phyloP scores from a whole-genome alignment of 1,140 invertebrate species.

The Drosophila arawakana region DNA sequence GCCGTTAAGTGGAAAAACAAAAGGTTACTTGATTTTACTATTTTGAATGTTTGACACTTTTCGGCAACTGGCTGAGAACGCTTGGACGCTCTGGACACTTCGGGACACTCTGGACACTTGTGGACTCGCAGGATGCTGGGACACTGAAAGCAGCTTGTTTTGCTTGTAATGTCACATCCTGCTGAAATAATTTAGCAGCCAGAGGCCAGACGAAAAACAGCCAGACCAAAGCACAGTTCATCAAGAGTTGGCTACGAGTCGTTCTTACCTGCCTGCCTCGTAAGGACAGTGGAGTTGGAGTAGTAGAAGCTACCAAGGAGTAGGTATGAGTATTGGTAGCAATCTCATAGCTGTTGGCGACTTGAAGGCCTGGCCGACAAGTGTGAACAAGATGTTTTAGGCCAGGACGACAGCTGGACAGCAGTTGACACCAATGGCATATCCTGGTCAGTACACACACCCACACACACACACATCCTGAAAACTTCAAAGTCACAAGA shows the following conservation, averaged over 20 bases:
- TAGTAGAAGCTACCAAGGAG: background rate
- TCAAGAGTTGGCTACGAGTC: constrained; percentile 15
- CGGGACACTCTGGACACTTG: constrained; percentile 12
- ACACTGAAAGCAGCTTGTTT: constrained; percentile 70
- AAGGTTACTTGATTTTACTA: constrained; percentile 84
- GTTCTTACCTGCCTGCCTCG: constrained; percentile 10
- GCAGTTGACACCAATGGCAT: constrained; percentile 74
- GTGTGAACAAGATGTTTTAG: constrained; percentile 83
- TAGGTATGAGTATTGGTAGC: background rate
- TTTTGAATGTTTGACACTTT: constrained; percentile 84
- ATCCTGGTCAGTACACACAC: constrained; percentile 48
- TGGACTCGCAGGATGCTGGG: constrained; percentile 25
- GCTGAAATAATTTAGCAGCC: constrained; percentile 74
- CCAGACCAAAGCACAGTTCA: constrained; percentile 28
- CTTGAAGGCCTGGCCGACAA: constrained; percentile 61
- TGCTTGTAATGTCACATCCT: constrained; percentile 79
- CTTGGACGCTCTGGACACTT: constrained; percentile 19
- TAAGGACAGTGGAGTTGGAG: no score
- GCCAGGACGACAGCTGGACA: constrained; percentile 69
- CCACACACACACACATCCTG: constrained; percentile 37
- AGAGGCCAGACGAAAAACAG: constrained; percentile 36
- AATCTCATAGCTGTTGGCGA: constrained; percentile 50
- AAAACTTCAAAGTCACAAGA: constrained; percentile 73
- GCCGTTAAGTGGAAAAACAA: constrained; percentile 66
- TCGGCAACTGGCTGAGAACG: constrained; percentile 36